A percentile compares a stretch with the other conserved stretches of the same genome.
phyloP scores from a whole-genome alignment of 2,888 invertebrate species.

The Lithophane socia region DNA sequence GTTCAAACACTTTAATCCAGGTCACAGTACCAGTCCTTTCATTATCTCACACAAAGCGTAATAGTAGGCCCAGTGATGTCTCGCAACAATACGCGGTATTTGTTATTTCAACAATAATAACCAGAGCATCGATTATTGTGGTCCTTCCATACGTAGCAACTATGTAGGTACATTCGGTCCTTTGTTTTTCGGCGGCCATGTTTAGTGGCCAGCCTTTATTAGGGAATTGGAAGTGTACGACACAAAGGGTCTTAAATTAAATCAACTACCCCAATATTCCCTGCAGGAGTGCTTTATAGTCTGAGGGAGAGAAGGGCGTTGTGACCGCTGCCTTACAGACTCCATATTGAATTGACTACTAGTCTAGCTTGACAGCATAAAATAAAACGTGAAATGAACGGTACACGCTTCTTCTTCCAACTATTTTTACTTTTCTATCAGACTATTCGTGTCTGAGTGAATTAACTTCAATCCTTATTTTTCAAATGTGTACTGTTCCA shows the following conservation, averaged over 20 bases:
- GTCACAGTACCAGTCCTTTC: constrained; percentile 48
- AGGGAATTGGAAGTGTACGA: constrained; percentile 84
- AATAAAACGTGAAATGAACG: constrained; percentile 63
- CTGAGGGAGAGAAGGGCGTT: constrained; percentile 70
- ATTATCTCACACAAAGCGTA: constrained; percentile 67
- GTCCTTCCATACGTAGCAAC: constrained; percentile 42
- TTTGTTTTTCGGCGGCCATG: constrained; percentile 80
- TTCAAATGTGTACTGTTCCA: constrained; percentile 64
- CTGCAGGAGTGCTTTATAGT: constrained; percentile 78
- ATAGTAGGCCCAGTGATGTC: constrained; percentile 66
- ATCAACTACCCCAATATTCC: constrained; percentile 85
- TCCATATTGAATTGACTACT: constrained; percentile 74
- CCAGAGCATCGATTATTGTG: constrained; percentile 74
- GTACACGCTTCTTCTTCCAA: constrained; percentile 45
- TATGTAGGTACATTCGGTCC: constrained; percentile 67
- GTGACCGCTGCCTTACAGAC: constrained; percentile 64
- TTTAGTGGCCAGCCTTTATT: constrained; percentile 82
- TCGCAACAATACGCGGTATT: constrained; percentile 72
- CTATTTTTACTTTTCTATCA: constrained; percentile 46
- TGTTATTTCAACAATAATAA: constrained; percentile 79
- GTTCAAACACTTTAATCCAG: not conserved
- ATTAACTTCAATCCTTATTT: constrained; percentile 70
- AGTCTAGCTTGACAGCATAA: constrained; percentile 67
- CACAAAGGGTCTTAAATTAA: constrained; percentile 87
- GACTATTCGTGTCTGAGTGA: constrained; percentile 60